These are phyloP conservation scores for Tipula unca DNA, from an alignment of 2,888 invertebrate genomes.

Conservation along the genomic window DNA sequence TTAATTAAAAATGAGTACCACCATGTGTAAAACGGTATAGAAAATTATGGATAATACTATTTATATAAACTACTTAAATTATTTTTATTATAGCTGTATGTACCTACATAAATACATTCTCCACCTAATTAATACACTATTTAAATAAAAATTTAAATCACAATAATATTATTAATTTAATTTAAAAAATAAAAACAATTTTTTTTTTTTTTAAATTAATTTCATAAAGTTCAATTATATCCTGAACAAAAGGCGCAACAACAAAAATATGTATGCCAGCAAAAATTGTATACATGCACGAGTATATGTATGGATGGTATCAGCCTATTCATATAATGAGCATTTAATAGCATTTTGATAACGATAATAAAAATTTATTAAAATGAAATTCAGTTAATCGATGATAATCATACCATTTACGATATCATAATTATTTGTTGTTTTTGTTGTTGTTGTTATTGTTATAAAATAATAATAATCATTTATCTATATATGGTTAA, in stretches of 20 bases:
- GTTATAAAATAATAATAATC: neutral
- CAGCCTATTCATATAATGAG: neutral
- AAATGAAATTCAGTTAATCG: slow-evolving; percentile 8
- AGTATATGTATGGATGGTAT: neutral
- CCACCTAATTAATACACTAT: neutral
- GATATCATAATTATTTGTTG: neutral
- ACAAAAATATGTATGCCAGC: neutral
- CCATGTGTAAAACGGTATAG: no score
- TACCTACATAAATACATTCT: neutral
- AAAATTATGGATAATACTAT: neutral
- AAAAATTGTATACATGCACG: neutral
- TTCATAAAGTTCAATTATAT: neutral
- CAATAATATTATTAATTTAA: neutral
- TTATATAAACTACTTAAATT: neutral
- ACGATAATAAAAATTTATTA: slow-evolving; percentile 14
- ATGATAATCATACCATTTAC: neutral
- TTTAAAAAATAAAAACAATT: neutral
- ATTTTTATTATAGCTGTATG: neutral
- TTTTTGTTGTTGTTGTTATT: no score
- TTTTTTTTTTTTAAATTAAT: neutral
- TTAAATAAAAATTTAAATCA: neutral
- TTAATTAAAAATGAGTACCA: no score
- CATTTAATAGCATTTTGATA: slow-evolving; percentile 14
- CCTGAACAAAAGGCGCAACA: neutral
- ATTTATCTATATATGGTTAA: neutral